These are phyloP conservation scores for Drosophila ochracea DNA, from an alignment of 2,888 invertebrate species.

Conservation along the genomic window DNA sequence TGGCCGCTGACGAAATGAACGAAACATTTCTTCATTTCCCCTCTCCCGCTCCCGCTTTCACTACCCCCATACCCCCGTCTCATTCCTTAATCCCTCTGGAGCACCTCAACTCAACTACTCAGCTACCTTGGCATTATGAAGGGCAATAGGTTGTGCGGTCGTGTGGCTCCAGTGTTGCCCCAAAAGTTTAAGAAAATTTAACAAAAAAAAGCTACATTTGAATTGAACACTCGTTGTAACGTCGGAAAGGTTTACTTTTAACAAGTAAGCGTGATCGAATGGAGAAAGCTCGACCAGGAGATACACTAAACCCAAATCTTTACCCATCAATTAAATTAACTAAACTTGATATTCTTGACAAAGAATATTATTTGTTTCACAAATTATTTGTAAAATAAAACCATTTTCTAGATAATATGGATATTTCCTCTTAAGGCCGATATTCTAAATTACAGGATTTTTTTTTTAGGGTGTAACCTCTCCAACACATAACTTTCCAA, in stretches of 20 bases:
- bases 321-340: not conserved
- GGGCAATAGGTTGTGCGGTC: conserved; percentile 75
- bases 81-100: conserved; percentile 10
- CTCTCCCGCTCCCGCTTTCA: not conserved
- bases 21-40: conserved; percentile 17
- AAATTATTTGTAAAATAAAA: not conserved
- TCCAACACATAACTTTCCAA: not conserved
- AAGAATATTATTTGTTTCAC: too few relatives aligned
- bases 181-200: not conserved
- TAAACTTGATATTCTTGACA: too few relatives aligned
- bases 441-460: not conserved
- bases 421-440: not conserved
- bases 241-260: not conserved
- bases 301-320: not conserved
- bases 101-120: conserved; percentile 17
- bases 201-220: not conserved
- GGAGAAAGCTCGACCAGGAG: not conserved
- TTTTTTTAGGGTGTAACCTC: not conserved
- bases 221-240: not conserved
- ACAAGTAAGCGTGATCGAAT: not conserved
- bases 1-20: conserved; percentile 55
- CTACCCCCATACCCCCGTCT: not conserved
- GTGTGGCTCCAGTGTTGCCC: conserved; percentile 17
- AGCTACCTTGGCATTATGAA: conserved; percentile 66
- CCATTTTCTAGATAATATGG: not conserved